Base-by-base conservation (phyloP, 2,797 vertebrate genomes). In the Crossoptilon crossoptilon region DNA sequence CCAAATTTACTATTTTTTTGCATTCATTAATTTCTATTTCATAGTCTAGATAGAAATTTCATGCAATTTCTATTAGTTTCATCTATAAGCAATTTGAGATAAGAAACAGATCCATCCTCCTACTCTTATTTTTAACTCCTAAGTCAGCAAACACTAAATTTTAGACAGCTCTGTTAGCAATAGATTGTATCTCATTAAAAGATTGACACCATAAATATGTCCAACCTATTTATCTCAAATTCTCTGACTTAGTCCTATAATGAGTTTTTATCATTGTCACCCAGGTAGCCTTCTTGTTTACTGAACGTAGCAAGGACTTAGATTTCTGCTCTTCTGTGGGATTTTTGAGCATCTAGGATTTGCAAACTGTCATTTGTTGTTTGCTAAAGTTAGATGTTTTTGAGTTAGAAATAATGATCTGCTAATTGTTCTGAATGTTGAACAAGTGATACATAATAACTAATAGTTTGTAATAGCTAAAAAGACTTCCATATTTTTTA, bases 401-500 rank as follows among this genome's bases (percentile, higher is more conserved):
- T 15, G 49, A 33, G 15, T 79, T 91, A 51, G 33, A 10, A 68
- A 39, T 55, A 39, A 60, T 71, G 15, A 41, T 77, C 7, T 70
- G 0, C 80, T 46, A 24, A 15, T 77, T 63, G 3, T 35, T 85
- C 24, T 62, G 33, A 67, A 59, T n/a, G 17, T 41, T 80, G 27
- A 58, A 33, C 26, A 82, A 17, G 49, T 71, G 3, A 14, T 87
- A 16, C 24, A 55, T 22, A 31, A 7, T n/a, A 75, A 17, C 7
- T n/a, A 4, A 13, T 17, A 63, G 4, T 41, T 59, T 66, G 16
- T 24, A 76, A 39, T 46, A 79, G n/a, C n/a, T 80, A 6, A 70
- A 69, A 85, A 68, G 10, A 4, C 33, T 18, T 64, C 0, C 3
- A 2, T 18, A 14, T 9, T 15, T 35, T 3, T 8, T 24, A 1